Base-by-base conservation (phyloP, 2,113 vertebrate genomes). In the Pangasianodon hypophthalmus region DNA sequence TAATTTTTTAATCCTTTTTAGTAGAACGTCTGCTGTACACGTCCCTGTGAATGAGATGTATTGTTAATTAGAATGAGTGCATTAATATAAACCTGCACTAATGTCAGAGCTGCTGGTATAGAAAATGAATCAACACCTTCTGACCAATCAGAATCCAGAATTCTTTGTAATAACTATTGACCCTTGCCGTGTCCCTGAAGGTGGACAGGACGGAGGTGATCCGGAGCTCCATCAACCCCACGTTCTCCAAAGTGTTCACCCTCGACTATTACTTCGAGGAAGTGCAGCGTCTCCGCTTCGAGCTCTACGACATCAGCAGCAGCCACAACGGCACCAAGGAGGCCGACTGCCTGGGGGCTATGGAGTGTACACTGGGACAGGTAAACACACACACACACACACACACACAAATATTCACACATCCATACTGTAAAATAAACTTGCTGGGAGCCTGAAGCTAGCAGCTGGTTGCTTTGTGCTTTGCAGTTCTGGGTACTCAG, bases 211-310 rank as follows among this genome's bases (percentile, higher is more conserved):
- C 98, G 0, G 98, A 99, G 93, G 97, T 99, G 91, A 97, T 99
- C 54, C 97, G 97, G 54, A 99, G 98, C 95, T 97, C 97, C 86
- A 97, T 97, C 89, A 98, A 97, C 92, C 98, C 98, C 0, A 93
- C 97, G 79, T 99, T 97, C 95, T 99, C 98, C 29, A 99, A 99
- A 93, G 96, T 99, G 69, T 99, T 99, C 93, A 99, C 97, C 0
- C 94, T 99, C 93, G 98, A 99, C 92, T 99, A 98, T 94, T 98
- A 99, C 88, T 99, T 99, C 69, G 98, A 99, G 92, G 98, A 99
- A 92, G 97, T 99, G 50, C 98, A 99, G 93, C 96, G 98, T 2
- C 91, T 99, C 87, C 95, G 98, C 4, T 99, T 97, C 58, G 98
- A 99, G 92, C 97, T 99, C 48, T 97, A 97, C 0, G 97, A 99